These are phyloP conservation scores for Drepanosiphum platanoidis DNA, from an alignment of 2,888 invertebrate species.

Conservation along the genomic window DNA sequence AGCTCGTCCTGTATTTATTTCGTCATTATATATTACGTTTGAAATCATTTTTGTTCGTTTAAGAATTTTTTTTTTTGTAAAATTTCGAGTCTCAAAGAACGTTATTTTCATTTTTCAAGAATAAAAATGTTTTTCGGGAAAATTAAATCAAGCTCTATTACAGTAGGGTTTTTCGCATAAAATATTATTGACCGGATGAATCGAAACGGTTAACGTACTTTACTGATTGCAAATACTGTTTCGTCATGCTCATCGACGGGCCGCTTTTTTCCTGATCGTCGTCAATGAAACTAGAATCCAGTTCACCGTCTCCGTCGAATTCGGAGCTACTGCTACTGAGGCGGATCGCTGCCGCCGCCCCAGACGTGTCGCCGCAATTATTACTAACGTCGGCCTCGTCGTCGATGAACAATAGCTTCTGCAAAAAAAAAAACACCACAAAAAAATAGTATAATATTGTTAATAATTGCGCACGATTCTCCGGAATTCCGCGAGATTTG, in stretches of 20 bases:
- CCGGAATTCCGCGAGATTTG: too few species aligned
- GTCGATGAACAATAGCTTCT: constrained; percentile 50
- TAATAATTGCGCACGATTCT: too few species aligned
- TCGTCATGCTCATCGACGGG: constrained; percentile 31
- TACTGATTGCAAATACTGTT: constrained; percentile 52
- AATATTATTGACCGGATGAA: too few species aligned
- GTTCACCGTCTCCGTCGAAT: not conserved
- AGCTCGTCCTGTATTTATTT: too few species aligned
- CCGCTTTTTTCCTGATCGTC: not conserved
- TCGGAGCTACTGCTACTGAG: constrained; percentile 12
- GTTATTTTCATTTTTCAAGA: too few species aligned
- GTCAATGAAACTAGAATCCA: constrained; percentile 55
- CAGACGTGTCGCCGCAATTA: not conserved
- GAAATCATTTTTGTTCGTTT: too few species aligned
- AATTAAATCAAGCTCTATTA: too few species aligned
- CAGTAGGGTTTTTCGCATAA: too few species aligned
- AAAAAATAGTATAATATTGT: not conserved
- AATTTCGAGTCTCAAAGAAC: not conserved
- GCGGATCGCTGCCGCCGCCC: not conserved
- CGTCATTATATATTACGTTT: too few species aligned
- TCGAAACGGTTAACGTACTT: constrained; percentile 17
- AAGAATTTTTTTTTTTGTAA: too few species aligned
- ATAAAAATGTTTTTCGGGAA: too few species aligned
- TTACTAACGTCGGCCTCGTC: constrained; percentile 44
- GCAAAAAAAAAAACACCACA: not conserved